A percentile compares a stretch with the other conserved stretches of the same genome.
Conservation (phyloP, 2,797 vertebrate species). For the Podarcis siculus region DNA sequence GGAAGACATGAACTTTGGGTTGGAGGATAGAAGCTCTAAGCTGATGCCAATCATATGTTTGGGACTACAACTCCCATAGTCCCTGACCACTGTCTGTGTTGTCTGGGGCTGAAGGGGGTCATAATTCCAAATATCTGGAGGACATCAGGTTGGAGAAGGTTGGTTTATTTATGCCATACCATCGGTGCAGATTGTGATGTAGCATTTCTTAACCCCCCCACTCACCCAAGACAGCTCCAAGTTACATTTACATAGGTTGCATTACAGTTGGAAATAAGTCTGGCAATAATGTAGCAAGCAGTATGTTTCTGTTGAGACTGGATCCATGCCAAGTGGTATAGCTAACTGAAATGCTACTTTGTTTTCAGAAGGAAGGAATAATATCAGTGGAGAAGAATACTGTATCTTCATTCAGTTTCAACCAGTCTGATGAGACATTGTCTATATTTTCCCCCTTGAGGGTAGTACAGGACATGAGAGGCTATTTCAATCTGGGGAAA, state of each 20-base stretch:
- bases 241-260: background rate
- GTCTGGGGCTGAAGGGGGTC: too few relatives aligned
- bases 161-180: too few relatives aligned
- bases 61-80: too few relatives aligned
- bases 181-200: too few relatives aligned
- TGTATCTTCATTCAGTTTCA: background rate
- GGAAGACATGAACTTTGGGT: background rate
- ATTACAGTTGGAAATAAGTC: background rate
- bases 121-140: too few relatives aligned
- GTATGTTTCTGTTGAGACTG: background rate
- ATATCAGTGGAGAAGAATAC: background rate
- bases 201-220: background rate
- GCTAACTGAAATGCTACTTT: background rate
- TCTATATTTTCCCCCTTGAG: background rate
- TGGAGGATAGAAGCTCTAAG: background rate
- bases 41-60: too few relatives aligned
- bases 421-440: background rate
- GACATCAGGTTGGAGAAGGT: too few relatives aligned
- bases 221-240: background rate
- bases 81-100: too few relatives aligned
- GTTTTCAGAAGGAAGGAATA: background rate
- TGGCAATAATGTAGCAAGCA: background rate
- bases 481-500: background rate
- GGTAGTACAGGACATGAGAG: background rate
- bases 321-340: background rate